Evolutionary conservation across 2,797 vertebrate species (phyloP), one percentile per base, ranked within the genome.

Genomic region (Trachops cirrhosus): DNA sequence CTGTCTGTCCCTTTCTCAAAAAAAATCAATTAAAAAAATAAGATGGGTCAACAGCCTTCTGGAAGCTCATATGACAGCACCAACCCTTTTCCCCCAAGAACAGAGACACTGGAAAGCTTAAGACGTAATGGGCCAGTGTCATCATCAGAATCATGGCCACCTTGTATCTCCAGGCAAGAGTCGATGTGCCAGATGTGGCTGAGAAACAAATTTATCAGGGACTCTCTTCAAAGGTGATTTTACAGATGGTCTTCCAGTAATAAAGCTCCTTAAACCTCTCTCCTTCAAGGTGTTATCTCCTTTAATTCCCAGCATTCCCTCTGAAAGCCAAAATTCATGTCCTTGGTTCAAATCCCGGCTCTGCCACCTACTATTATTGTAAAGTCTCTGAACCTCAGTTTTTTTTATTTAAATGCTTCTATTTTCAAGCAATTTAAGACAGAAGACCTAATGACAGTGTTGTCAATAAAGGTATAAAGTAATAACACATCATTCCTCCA

Each of bases 371-470:
- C 15, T 64, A n/a, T 64, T 32, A n/a, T 64, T 64, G 32, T 64
- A 64, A 64, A n/a, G 62, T 64, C 32, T n/a, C 62, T 64, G 32
- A n/a, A 32, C 14, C 62, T 32, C 29, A 16, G 59, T 15, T 64
- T 64, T 62, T 62, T 62, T 64, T 64, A 64, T 67, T 83, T 18
- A 80, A 82, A n/a, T 68, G 48, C 70, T 62, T 88, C 74, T 44
- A 41, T 26, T 96, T 88, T 94, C 70, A 86, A 85, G 48, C 29
- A 64, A 59, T 34, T 86, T 86, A 87, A 94, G 59, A 68, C 12
- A 7, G 44, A 88, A 89, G 19, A 79, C 18, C 16, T 73, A 95
- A 48, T 80, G 12, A 39, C 41, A 48, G 59, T 85, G 26, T 57
- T 93, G 86, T 79, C 22, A 73, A 67, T n/a, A 92, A 82, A 73